Base-by-base conservation (phyloP, 2,113 vertebrate species). In the Argyrosomus japonicus region DNA sequence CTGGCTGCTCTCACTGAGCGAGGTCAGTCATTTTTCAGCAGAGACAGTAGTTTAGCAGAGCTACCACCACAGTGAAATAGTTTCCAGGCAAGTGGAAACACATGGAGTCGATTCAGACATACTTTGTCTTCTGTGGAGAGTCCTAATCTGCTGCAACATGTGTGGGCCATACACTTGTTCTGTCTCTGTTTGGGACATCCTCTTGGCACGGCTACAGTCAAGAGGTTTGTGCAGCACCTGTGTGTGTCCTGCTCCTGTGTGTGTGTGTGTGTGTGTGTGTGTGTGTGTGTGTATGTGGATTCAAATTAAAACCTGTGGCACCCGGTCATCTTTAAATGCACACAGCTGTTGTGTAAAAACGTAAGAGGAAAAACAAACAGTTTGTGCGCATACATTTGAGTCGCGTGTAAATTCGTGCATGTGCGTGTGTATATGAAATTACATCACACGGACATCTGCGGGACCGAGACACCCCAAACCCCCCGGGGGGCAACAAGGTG, bases 121-220 rank as follows among this genome's bases (percentile, higher is more conserved):
- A 80, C 40, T 83, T 57, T 56, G 79, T 76, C 60, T 85, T 84
- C 64, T 72, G 62, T 57, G 65, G 57, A 73, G 74, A 77, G 19
- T n/a, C 58, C 71, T 64, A 40, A 79, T 87, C 87, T 86, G n/a
- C 5, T 40, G 48, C 86, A 79, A 56, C 93, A 92, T 78, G 87
- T 94, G 92, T 87, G 87, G 88, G 72, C 87, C 89, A 75, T 84
- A 54, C 78, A 70, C 45, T 65, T 45, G 57, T 67, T 43, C 51
- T 13, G 71, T 36, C 32, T 72, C 48, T 13, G 50, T 68, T 54
- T 51, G 78, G 84, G 89, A 86, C 82, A 60, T 83, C 65, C 65
- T 89, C 76, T 80, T 93, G 90, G 91, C 88, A 90, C 75, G 7
- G 67, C 77, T 88, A 86, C 88, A 91, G 79, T 93, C 90, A 18